A percentile compares a stretch with the other conserved stretches of the same genome.
Conservation (phyloP, 2,113 vertebrate genomes). For the Girardinichthys multiradiatus region DNA sequence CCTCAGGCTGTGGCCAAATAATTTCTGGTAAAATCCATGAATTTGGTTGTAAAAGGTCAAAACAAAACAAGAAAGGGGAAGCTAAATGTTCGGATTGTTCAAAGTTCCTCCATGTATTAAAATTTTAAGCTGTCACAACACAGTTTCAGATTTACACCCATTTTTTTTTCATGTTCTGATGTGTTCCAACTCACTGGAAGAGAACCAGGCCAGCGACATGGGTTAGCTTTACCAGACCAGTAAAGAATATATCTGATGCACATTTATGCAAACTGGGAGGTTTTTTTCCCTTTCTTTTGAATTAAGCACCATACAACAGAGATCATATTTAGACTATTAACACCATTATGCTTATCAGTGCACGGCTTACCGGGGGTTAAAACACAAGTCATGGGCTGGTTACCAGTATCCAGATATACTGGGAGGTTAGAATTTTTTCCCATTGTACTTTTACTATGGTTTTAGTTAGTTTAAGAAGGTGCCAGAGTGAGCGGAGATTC, state of each 20-base stretch:
- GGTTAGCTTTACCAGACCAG: neutral
- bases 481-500: too few species aligned
- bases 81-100: neutral
- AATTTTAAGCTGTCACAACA: slow-evolving; percentile 4
- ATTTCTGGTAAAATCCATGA: neutral
- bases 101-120: neutral
- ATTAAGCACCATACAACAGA: neutral
- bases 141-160: neutral
- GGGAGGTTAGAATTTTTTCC: too few species aligned
- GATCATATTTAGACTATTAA: neutral
- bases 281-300: neutral
- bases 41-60: neutral
- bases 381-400: too few species aligned
- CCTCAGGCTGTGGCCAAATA: neutral
- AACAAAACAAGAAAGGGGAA: slow-evolving; percentile 5
- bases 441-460: too few species aligned
- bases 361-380: too few species aligned
- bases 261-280: neutral
- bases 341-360: too few species aligned
- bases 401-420: too few species aligned
- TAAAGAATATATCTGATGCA: neutral
- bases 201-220: neutral
- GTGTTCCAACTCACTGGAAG: neutral
- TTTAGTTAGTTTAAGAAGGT: too few species aligned
- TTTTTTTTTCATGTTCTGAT: rapidly evolving